phyloP scores from a whole-genome alignment of 2,113 vertebrate genomes.

The Gadus macrocephalus region DNA sequence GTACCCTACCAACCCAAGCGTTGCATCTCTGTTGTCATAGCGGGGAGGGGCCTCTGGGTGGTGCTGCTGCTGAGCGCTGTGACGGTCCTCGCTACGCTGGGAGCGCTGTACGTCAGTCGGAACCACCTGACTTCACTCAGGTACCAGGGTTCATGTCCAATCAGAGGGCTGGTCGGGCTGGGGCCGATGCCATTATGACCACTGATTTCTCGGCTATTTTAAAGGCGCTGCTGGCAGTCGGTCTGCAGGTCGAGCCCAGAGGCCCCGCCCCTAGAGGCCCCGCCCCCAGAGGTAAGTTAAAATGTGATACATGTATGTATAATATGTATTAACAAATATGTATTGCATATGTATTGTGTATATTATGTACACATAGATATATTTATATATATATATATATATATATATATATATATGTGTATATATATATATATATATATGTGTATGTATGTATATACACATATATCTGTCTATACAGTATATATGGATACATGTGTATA shows the following conservation, averaged over 20 bases:
- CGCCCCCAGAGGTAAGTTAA: slow-evolving; percentile 39
- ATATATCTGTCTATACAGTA: too few relatives aligned
- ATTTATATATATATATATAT: too few relatives aligned
- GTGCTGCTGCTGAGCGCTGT: not conserved
- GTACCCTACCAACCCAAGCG: not conserved
- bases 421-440: too few relatives aligned
- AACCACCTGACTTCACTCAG: slow-evolving; percentile 24
- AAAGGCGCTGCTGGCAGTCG: slow-evolving; percentile 19
- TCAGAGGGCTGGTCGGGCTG: not conserved
- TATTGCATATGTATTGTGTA: too few relatives aligned
- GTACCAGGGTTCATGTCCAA: slow-evolving; percentile 28
- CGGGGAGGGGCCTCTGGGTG: not conserved
- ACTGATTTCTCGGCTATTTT: not conserved
- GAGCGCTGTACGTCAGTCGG: slow-evolving; percentile 12
- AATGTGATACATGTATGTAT: too few relatives aligned
- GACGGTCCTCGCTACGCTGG: slow-evolving; percentile 3
- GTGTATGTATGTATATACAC: too few relatives aligned
- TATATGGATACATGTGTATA: not conserved
- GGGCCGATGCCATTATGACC: too few relatives aligned
- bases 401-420: too few relatives aligned
- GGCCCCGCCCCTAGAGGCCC: slow-evolving; percentile 5
- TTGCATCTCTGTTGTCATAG: slow-evolving; percentile 6
- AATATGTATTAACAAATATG: too few relatives aligned
- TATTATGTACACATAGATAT: too few relatives aligned
- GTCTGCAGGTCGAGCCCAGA: not conserved